These are phyloP conservation scores for Eutolmus rufibarbis DNA, from an alignment of 2,888 invertebrate species.

Conservation along the genomic window DNA sequence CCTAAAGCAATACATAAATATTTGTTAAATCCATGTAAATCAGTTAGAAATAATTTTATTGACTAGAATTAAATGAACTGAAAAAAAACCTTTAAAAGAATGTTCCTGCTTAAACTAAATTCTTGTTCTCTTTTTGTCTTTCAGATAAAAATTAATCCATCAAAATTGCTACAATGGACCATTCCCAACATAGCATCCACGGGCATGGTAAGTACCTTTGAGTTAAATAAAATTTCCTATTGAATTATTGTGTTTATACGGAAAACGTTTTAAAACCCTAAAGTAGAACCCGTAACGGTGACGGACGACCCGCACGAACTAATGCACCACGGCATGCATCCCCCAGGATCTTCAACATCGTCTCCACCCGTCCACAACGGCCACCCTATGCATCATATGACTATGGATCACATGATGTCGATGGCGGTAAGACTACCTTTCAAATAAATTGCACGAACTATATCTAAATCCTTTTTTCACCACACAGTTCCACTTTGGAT, in stretches of 20 bases:
- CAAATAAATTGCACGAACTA: background rate
- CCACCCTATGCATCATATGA: background rate
- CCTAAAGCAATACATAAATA: too few species aligned
- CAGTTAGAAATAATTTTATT: background rate
- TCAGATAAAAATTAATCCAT: background rate
- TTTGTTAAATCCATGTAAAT: background rate
- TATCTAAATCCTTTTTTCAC: background rate
- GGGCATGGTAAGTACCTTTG: conserved; percentile 53
- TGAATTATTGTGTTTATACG: conserved; percentile 1
- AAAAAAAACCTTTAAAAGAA: background rate
- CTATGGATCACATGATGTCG: conserved; percentile 62
- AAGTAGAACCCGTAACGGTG: conserved; percentile 30
- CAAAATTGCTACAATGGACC: conserved; percentile 54
- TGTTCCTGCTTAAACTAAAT: background rate
- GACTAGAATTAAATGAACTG: background rate
- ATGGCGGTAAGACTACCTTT: conserved; percentile 57
- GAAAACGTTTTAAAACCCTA: background rate
- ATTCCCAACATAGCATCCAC: conserved; percentile 57
- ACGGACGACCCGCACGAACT: conserved; percentile 19
- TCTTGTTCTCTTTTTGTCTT: background rate
- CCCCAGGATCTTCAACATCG: background rate
- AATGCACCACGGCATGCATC: background rate
- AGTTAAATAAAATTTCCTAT: background rate
- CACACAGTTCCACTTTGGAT: conserved; percentile 82
- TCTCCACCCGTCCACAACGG: background rate